These are phyloP conservation scores for Archivesica marissinica DNA, from an alignment of 1,140 invertebrate species.

Conservation along the genomic window DNA sequence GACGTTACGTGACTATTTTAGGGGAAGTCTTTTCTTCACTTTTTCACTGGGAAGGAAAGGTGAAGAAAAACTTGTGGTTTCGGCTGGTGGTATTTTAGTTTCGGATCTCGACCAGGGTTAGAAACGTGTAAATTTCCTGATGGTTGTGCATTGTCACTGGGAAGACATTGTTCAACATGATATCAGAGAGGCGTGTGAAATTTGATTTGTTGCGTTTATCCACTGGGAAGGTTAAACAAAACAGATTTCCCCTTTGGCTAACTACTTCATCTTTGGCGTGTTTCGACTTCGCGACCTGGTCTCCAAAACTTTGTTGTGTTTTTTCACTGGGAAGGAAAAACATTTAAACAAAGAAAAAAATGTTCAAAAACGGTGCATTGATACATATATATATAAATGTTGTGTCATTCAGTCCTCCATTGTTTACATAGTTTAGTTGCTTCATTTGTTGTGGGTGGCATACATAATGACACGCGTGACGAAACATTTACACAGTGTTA, in stretches of 20 bases:
- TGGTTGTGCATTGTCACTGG: slow-evolving; percentile 58
- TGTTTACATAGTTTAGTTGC: slow-evolving; percentile 53
- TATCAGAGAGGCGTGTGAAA: slow-evolving; percentile 7
- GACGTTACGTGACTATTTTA: slow-evolving; percentile 56
- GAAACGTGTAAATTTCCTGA: slow-evolving; percentile 15
- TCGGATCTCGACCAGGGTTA: slow-evolving; percentile 50
- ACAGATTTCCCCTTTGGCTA: slow-evolving; percentile 56
- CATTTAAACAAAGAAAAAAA: slow-evolving; percentile 61
- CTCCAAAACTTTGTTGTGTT: slow-evolving; percentile 64
- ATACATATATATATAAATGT: neutral
- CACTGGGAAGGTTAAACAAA: slow-evolving; percentile 64
- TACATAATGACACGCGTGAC: slow-evolving; percentile 51
- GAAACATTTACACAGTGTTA: slow-evolving; percentile 22
- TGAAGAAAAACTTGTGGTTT: slow-evolving; percentile 52
- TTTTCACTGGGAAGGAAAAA: slow-evolving; percentile 66
- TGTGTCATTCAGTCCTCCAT: slow-evolving; percentile 58
- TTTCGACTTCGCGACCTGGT: slow-evolving; percentile 58
- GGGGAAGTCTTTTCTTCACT: slow-evolving; percentile 48
- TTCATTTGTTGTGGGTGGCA: slow-evolving; percentile 67
- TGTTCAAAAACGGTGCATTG: neutral
- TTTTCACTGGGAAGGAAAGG: slow-evolving; percentile 64
- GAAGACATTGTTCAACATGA: slow-evolving; percentile 56
- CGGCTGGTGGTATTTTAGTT: slow-evolving; percentile 14
- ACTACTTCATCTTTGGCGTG: slow-evolving; percentile 1
- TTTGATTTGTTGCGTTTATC: slow-evolving; percentile 63